A percentile compares a stretch with the other conserved stretches of the same genome.
phyloP scores from a whole-genome alignment of 2,797 vertebrate species.

The Myotis myotis region DNA sequence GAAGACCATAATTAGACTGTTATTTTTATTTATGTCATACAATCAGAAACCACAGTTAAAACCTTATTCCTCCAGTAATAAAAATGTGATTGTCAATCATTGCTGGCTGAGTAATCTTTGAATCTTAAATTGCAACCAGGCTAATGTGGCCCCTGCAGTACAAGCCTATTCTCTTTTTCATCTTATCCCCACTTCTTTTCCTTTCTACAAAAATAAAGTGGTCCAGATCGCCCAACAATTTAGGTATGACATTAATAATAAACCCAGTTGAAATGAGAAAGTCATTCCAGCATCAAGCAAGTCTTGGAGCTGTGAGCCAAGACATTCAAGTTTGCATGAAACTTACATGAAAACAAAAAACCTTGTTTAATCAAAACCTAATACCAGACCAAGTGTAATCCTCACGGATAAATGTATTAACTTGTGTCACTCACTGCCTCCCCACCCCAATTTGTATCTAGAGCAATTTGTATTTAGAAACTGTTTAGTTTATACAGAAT shows the following conservation, averaged over 20 bases:
- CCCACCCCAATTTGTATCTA: not conserved
- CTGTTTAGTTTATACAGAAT: constrained; percentile 24
- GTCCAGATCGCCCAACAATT: constrained; percentile 52
- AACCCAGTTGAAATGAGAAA: constrained; percentile 62
- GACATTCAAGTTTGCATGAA: constrained; percentile 66
- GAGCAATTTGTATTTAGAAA: constrained; percentile 13
- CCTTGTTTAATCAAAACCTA: constrained; percentile 54
- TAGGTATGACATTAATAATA: constrained; percentile 79
- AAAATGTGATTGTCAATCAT: constrained; percentile 50
- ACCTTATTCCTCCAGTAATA: not conserved
- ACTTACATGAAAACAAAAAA: constrained; percentile 24
- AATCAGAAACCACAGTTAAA: constrained; percentile 54
- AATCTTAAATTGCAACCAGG: constrained; percentile 51
- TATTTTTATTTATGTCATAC: constrained; percentile 42
- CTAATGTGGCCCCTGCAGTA: constrained; percentile 45
- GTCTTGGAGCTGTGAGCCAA: constrained; percentile 36
- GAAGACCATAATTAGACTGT: constrained; percentile 42
- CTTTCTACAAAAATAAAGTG: constrained; percentile 70
- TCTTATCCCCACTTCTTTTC: constrained; percentile 43
- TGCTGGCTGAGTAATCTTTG: constrained; percentile 61
- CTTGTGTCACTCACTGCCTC: not conserved
- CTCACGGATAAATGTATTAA: constrained; percentile 11
- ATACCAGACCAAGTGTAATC: constrained; percentile 26
- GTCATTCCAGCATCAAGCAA: constrained; percentile 71
- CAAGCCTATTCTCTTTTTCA: constrained; percentile 31